Evolutionary conservation across 2,888 invertebrate species (phyloP).

Genomic region (Laothoe populi): DNA sequence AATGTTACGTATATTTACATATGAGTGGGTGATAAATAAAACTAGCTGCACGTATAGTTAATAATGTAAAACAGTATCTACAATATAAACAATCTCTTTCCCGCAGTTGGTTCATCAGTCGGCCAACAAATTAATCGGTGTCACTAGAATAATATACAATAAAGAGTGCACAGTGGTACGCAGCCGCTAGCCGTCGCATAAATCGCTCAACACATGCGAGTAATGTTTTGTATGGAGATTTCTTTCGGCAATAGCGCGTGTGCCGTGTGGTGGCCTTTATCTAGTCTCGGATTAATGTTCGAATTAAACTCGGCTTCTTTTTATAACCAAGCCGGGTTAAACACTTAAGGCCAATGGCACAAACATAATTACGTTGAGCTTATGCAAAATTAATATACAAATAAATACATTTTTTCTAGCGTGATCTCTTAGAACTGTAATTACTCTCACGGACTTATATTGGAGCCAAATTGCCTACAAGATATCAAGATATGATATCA

Average conservation of each 20-base stretch:
- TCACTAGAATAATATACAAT: conserved; percentile 84
- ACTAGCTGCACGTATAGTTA: conserved; percentile 53
- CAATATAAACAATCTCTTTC: conserved; percentile 75
- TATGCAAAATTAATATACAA: background rate
- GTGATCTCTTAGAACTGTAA: conserved; percentile 31
- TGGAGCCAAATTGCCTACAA: conserved; percentile 59
- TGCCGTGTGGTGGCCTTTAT: conserved; percentile 77
- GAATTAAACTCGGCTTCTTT: conserved; percentile 64
- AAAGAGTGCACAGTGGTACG: conserved; percentile 69
- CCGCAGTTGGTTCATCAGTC: conserved; percentile 79
- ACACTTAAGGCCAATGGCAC: background rate
- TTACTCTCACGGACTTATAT: conserved; percentile 44
- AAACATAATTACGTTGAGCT: background rate
- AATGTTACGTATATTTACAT: conserved; percentile 30
- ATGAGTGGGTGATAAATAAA: conserved; percentile 27
- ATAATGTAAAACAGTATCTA: conserved; percentile 63
- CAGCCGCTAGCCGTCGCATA: conserved; percentile 74
- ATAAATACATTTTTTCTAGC: conserved; percentile 12
- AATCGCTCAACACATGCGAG: conserved; percentile 79
- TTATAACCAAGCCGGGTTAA: conserved; percentile 38
- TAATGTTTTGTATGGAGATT: conserved; percentile 85
- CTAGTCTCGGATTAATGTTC: conserved; percentile 80
- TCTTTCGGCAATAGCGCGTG: conserved; percentile 77
- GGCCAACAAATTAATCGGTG: conserved; percentile 83
- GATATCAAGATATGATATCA: conserved; percentile 70